phyloP scores from a whole-genome alignment of 2,113 vertebrate species.

The Microcebus lehilahytsara region DNA sequence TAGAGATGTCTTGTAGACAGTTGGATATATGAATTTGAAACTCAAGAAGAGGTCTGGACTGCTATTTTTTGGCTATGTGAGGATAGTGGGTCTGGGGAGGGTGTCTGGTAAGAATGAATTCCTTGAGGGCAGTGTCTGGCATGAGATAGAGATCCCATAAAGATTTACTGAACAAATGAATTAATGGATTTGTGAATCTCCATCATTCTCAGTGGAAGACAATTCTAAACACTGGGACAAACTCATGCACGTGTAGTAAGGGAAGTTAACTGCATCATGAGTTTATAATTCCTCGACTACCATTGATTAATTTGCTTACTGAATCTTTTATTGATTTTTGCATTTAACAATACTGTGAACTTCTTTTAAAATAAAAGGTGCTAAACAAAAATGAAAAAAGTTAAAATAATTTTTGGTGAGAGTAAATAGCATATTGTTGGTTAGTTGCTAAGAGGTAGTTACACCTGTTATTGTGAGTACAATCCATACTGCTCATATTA shows the following conservation, averaged over 20 bases:
- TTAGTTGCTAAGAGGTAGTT: constrained; percentile 64
- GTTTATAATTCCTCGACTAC: neutral
- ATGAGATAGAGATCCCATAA: neutral
- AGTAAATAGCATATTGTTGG: constrained; percentile 34
- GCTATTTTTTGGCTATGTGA: neutral
- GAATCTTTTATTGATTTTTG: constrained; percentile 44
- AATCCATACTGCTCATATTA: constrained; percentile 73
- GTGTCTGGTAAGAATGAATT: neutral
- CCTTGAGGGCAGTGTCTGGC: neutral
- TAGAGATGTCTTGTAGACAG: neutral
- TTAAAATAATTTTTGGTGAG: constrained; percentile 40
- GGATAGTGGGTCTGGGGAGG: neutral
- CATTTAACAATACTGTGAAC: neutral
- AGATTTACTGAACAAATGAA: neutral
- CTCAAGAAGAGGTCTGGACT: neutral
- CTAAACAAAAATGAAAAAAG: constrained; percentile 22
- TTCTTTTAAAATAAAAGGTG: constrained; percentile 41
- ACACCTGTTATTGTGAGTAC: constrained; percentile 69
- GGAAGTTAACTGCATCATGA: constrained; percentile 10
- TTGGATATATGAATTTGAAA: neutral
- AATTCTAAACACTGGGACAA: neutral
- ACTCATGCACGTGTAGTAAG: neutral
- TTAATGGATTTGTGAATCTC: neutral
- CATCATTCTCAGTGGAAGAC: neutral
- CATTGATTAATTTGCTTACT: constrained; percentile 43